These are phyloP conservation scores for Sardina pilchardus DNA, from an alignment of 2,113 vertebrate species.

Conservation along the genomic window DNA sequence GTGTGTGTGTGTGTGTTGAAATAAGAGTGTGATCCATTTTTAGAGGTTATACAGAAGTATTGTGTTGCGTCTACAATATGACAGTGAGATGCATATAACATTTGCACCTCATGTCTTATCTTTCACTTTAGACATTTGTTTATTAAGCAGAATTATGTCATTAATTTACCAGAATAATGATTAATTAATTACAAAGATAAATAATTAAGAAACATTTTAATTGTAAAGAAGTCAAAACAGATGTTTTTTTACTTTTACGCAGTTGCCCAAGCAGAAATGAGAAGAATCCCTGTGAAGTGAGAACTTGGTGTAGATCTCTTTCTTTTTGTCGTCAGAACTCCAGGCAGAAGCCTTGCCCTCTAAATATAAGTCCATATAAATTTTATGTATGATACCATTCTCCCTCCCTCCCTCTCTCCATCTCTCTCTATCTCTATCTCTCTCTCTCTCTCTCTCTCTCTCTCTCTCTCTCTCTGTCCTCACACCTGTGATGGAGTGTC, in stretches of 20 bases:
- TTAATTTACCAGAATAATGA: neutral
- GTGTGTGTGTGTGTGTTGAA: neutral
- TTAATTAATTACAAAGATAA: neutral
- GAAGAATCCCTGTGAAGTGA: neutral
- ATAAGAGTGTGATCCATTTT: neutral
- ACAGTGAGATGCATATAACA: neutral
- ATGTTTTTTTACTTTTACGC: neutral
- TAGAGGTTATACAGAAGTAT: neutral
- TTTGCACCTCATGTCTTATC: neutral
- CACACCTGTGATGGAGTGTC: conserved; percentile 61
- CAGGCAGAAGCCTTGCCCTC: neutral
- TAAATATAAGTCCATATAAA: neutral
- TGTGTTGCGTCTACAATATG: neutral
- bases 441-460: conserved; percentile 18
- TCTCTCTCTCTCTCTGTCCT: conserved; percentile 17
- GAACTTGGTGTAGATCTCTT: neutral
- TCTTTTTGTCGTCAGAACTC: neutral
- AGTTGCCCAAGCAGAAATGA: neutral
- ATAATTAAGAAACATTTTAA: neutral
- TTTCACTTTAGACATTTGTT: neutral
- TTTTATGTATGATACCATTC: neutral
- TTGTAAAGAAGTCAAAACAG: neutral
- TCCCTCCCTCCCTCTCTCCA: neutral
- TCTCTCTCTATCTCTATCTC: conserved; percentile 15
- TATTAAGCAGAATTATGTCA: too few species aligned